Base-by-base conservation (phyloP, 2,888 invertebrate genomes). In the Philonicus albiceps region DNA sequence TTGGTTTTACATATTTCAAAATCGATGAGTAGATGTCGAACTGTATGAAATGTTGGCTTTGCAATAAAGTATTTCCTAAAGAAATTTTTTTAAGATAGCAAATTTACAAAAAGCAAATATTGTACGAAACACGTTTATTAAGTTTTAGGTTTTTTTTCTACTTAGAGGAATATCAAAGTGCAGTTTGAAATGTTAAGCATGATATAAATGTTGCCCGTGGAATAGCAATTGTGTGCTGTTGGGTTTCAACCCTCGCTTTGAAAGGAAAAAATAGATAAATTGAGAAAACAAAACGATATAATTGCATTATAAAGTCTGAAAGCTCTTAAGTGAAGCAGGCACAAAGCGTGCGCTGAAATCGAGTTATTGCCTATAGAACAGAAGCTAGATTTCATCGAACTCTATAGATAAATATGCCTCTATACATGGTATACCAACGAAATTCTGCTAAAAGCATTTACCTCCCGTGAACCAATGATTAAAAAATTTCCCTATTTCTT, bases 281-380 rank as follows among this genome's bases (percentile, higher is more conserved):
- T 74, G 34, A 74, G 74, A 74, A 74, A 74, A 34, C 31, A 74
- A 74, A 74, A 74, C 74, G 31, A 31, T 34, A 74, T 74, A 74
- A 74, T 74, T 74, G 74, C 31, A 74, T 74, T 34, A 34, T 34
- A 74, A 34, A 74, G 74, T 74, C 74, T 74, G 34, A 74, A 74
- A 74, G 74, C 74, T 74, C 27, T 74, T 34, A 74, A 74, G 74
- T 74, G 74, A 74, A 74, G 16, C 64, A 64, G 22, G 64, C 34
- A 34, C 74, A 74, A 74, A 74, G 74, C 34, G 74, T 74, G 74
- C 34, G 34, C 34, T 74, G 7, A 74, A 74, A 74, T 74, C 74
- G 34, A 74, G 74, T 74, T 74, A 74, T 74, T 64, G 74, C 74
- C 34, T 74, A 34, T 74, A 74, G 7, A 74, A 34, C 34, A 31